Base-by-base conservation (phyloP, 2,888 invertebrate species). In the Polymixis flavicincta region DNA sequence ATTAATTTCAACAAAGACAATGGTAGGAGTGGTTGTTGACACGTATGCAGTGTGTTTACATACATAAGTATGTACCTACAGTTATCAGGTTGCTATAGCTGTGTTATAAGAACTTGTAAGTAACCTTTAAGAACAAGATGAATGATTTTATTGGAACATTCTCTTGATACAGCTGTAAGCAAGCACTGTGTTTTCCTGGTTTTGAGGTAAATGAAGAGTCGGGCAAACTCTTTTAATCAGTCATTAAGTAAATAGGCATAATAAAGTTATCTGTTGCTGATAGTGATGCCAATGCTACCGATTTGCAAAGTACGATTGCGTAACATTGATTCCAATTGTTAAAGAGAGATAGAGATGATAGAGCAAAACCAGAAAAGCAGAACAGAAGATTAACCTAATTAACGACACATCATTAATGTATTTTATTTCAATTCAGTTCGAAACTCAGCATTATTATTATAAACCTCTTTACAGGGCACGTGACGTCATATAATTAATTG, bases 1-100 rank as follows among this genome's bases (percentile, higher is more conserved):
- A 84, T 67, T 70, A 80, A 81, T 61, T 68, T 72, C 70, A 81
- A 66, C 70, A 71, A 72, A 80, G 60, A 81, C 82, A 77, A 70
- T 52, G 52, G 54, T 17, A 71, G 69, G 59, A 59, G 55, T 60
- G 63, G 68, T 73, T 76, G 70, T 77, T 77, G 64, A 65, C 64
- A 73, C 59, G 69, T 71, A 55, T 52, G 60, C 32, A 76, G 48
- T 83, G 54, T 76, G 73, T 81, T 54, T 77, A 71, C 57, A 61
- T 70, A 67, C n/a, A 50, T 67, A 59, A 14, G 32, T 67, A n/a
- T n/a, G n/a, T n/a, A n/a, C n/a, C n/a, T n/a, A 52, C 37, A 68
- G 48, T 25, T 64, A 74, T 59, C 83, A 14, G 32, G 55, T 72
- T 64, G 7, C 55, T 50, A 25, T 57, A 59, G 37, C 17, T 32